Evolutionary conservation across 2,113 vertebrate genomes (phyloP), one percentile per base, ranked within the genome.

Genomic region (Polypterus bichir): DNA sequence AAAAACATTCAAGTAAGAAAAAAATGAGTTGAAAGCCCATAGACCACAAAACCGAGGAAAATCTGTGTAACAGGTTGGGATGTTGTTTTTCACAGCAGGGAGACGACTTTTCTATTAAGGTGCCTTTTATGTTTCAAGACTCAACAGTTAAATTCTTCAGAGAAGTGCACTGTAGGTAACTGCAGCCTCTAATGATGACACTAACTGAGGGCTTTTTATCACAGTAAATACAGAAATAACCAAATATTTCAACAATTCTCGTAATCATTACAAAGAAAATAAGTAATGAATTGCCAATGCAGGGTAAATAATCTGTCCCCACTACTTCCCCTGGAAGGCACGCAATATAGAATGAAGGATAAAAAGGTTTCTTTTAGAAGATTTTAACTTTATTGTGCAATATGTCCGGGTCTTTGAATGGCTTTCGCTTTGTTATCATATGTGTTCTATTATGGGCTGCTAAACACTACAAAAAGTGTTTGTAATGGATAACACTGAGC

Each of bases 41-140:
- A 68, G 58, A 68, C 65, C 66, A 60, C 71, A 75, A 67, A 77
- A 65, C 59, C 66, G 59, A 65, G 57, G 47, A 72, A 77, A 70
- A 65, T 73, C 75, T 77, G 77, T 60, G 75, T 69, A 74, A 74
- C 71, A 82, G 71, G 62, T 73, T 76, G 65, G 71, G 53, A 68
- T 61, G 68, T 66, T 62, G 62, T 61, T 73, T 66, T 69, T 70
- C 68, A 71, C 67, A 54, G 60, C 60, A 27, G 66, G 57, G 65
- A 59, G 74, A 77, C 75, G 72, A 83, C 67, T 75, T 77, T 52
- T 78, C 71, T 70, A 73, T 73, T 69, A 66, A 67, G 56, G 7
- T 70, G 68, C 69, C 69, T 27, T 27, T 27, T 27, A 27, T 27
- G 27, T 27, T 27, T 27, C 27, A 27, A 27, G 27, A 27, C 27